Conservation (phyloP, 37 sponge, comb jelly and placozoan species). For the Beroe ovata region DNA sequence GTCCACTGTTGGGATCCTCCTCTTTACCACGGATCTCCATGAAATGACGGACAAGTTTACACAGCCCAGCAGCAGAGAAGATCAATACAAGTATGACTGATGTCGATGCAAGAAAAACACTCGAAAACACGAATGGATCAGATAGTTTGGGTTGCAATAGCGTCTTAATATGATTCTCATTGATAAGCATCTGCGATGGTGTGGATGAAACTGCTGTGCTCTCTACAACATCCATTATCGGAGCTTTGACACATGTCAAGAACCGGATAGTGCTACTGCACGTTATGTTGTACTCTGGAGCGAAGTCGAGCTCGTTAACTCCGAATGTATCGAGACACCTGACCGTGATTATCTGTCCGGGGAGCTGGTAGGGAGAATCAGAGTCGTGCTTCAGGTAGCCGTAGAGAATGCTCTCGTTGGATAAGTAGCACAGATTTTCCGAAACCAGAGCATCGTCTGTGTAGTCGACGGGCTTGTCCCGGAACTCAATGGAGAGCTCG, state of each 20-base stretch:
- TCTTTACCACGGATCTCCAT: too few relatives aligned
- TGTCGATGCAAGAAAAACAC: not conserved
- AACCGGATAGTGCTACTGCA: not conserved
- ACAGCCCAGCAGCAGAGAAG: too few relatives aligned
- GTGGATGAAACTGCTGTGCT: not conserved
- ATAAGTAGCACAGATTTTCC: not conserved
- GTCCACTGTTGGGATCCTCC: too few relatives aligned
- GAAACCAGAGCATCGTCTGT: not conserved
- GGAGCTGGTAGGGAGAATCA: not conserved
- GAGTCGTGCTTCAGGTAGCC: constrained; percentile 1
- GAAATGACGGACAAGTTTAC: too few relatives aligned
- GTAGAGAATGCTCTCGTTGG: not conserved
- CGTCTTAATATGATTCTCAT: not conserved
- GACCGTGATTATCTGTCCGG: not conserved
- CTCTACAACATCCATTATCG: not conserved
- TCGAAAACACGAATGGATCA: not conserved
- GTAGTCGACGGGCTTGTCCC: not conserved
- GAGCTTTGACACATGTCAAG: not conserved
- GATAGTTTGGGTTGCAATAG: not conserved
- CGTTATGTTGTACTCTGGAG: not conserved
- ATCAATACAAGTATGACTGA: too few relatives aligned
- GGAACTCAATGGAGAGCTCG: not conserved
- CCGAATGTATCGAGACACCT: not conserved
- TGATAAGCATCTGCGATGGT: not conserved
- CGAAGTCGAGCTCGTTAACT: not conserved